Percentiles rank a stretch among this genome's conserved stretches.
These are phyloP conservation scores for Cichlasoma orientale DNA, from an alignment of 2,797 vertebrate genomes.

Conservation along the genomic window DNA sequence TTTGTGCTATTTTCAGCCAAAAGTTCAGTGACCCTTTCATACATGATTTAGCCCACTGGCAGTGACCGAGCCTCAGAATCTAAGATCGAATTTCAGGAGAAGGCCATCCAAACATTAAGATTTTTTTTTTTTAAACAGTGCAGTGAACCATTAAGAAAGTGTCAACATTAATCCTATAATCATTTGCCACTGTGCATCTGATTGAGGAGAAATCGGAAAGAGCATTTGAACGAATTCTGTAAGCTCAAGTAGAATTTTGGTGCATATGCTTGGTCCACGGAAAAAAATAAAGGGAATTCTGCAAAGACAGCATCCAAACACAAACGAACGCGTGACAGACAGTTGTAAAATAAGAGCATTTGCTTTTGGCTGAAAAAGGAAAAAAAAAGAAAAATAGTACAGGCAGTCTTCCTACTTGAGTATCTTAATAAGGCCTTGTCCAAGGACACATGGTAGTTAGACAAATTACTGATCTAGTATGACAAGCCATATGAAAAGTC, in stretches of 20 bases:
- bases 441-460: neutral
- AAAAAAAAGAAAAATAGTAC: neutral
- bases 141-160: neutral
- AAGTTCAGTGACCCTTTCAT: neutral
- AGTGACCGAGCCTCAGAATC: neutral
- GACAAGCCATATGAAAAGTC: neutral
- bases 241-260: neutral
- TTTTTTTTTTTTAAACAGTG: neutral
- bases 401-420: neutral
- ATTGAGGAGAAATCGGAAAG: neutral
- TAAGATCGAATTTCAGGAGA: neutral
- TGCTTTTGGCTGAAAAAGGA: neutral
- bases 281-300: neutral
- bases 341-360: neutral
- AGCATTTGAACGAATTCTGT: neutral
- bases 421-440: slow-evolving; percentile 25
- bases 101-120: neutral
- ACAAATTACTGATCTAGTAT: neutral
- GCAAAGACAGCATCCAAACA: neutral
- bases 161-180: neutral
- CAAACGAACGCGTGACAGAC: neutral
- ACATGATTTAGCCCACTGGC: slow-evolving; percentile 1
- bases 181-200: neutral
- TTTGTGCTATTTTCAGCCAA: slow-evolving; percentile 1
- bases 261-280: neutral